A percentile compares a stretch with the other conserved stretches of the same genome.
These are phyloP conservation scores for Odontocolon sp. DNA, from an alignment of 2,888 invertebrate species.

Conservation along the genomic window DNA sequence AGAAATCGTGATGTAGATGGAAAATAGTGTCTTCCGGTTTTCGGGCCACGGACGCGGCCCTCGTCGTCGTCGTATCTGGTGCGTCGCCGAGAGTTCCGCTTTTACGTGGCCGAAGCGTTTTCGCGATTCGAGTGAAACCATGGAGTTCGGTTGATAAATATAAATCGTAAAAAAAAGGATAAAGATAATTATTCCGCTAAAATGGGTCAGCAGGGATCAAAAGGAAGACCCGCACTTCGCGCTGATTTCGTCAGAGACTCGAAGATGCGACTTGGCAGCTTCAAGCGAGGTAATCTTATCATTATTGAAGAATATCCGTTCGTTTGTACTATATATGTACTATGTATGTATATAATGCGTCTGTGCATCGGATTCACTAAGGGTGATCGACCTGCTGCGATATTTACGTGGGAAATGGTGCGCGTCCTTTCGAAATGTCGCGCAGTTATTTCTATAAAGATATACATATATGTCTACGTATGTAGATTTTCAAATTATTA, in stretches of 20 bases:
- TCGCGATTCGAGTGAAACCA: conserved; percentile 1
- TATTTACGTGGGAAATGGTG: not conserved
- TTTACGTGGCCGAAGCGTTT: conserved; percentile 22
- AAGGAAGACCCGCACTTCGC: conserved; percentile 72
- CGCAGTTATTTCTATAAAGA: no score
- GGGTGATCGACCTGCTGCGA: not conserved
- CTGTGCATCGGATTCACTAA: not conserved
- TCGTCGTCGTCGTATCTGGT: conserved; percentile 13
- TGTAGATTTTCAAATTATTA: no score
- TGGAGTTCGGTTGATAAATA: conserved; percentile 47
- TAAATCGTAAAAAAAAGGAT: not conserved
- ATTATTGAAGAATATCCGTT: not conserved
- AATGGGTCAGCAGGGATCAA: conserved; percentile 79
- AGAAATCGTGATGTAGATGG: not conserved
- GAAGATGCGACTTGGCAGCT: conserved; percentile 78
- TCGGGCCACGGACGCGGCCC: not conserved
- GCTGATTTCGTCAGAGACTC: conserved; percentile 78
- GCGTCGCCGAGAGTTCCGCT: conserved; percentile 29
- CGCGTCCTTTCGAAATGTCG: no score
- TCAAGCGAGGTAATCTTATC: conserved; percentile 74
- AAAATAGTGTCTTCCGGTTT: not conserved
- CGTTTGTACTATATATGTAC: no score
- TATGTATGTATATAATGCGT: no score
- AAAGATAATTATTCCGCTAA: not conserved
- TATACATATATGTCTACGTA: no score